These are phyloP conservation scores for Bugulina stolonifera DNA, from an alignment of 2,888 invertebrate genomes.

Conservation along the genomic window DNA sequence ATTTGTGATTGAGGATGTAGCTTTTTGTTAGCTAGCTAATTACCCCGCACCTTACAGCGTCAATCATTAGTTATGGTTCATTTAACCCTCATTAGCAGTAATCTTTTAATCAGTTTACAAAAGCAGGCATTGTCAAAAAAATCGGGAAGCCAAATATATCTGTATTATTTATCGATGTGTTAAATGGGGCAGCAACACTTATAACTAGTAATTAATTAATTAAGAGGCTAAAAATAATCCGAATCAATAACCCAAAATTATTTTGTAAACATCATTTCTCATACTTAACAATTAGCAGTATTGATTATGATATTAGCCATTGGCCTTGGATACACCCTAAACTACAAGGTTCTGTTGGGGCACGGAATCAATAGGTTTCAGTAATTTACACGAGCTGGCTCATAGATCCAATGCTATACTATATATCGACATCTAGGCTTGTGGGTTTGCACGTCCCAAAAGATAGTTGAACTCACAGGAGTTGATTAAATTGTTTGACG, in stretches of 20 bases:
- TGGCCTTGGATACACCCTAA: no score
- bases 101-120: neutral
- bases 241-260: conserved; percentile 16
- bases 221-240: neutral
- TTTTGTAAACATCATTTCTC: neutral
- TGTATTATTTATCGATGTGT: neutral
- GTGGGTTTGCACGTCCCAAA: no score
- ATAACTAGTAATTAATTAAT: neutral
- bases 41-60: neutral
- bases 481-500: no score
- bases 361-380: no score
- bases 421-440: no score
- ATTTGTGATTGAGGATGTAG: neutral
- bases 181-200: neutral
- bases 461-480: no score
- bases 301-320: neutral
- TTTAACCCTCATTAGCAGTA: conserved; percentile 19
- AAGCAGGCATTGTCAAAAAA: neutral
- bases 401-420: no score
- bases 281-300: conserved; percentile 1
- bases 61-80: conserved; percentile 3
- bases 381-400: no score
- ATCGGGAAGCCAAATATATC: neutral
- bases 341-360: no score
- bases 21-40: neutral